phyloP scores from a whole-genome alignment of 2,113 vertebrate species.

The Cathartes aura region DNA sequence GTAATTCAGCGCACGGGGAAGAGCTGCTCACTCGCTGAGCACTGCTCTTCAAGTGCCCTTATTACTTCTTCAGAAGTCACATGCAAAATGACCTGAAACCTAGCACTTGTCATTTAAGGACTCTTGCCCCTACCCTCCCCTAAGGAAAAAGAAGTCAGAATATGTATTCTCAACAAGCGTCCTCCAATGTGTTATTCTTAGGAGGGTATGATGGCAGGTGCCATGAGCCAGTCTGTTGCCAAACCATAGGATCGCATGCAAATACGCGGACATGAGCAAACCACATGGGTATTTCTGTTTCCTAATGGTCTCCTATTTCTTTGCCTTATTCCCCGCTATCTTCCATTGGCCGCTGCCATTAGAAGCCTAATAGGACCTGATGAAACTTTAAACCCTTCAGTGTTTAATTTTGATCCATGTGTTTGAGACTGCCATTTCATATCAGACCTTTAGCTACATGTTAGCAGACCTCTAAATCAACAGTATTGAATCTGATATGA shows the following conservation, averaged over 20 bases:
- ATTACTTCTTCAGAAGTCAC: neutral
- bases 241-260: no score
- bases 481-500: rapidly evolving
- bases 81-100: neutral
- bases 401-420: rapidly evolving
- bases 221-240: neutral
- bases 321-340: neutral
- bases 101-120: neutral
- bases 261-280: neutral
- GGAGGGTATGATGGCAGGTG: neutral
- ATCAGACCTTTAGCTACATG: no score
- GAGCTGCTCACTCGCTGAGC: neutral
- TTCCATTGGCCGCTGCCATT: neutral
- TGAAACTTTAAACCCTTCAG: neutral
- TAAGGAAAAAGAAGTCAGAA: neutral
- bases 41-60: neutral
- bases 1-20: neutral
- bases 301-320: neutral
- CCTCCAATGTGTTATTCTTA: neutral
- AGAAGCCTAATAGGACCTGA: neutral
- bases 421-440: rapidly evolving
- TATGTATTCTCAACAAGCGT: rapidly evolving
- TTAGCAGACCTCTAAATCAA: no score
- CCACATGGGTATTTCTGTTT: no score
- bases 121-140: neutral